phyloP scores from a whole-genome alignment of 2,797 vertebrate genomes.

The Clamator glandarius region DNA sequence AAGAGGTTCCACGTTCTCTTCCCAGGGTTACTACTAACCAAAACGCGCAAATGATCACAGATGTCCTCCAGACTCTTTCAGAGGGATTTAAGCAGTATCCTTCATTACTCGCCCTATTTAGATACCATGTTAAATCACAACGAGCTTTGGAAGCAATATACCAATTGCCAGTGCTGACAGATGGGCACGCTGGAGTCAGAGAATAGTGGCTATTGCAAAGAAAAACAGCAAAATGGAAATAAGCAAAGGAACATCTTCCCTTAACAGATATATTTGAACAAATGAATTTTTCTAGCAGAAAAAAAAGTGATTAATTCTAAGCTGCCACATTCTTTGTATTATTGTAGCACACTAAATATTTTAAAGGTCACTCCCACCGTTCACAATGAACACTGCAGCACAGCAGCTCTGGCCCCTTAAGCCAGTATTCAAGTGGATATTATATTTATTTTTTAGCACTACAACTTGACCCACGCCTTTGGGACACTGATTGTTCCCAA shows the following conservation, averaged over 20 bases:
- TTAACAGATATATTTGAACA: not conserved
- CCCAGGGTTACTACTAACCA: conserved; percentile 69
- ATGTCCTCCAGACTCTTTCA: conserved; percentile 80
- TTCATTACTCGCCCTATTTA: conserved; percentile 82
- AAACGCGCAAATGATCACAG: conserved; percentile 77
- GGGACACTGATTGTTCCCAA: not conserved
- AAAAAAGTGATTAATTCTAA: not conserved
- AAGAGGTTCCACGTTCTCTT: not conserved
- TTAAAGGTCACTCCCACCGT: not conserved
- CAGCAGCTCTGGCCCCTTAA: not conserved
- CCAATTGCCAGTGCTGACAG: conserved; percentile 39
- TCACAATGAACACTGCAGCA: not conserved
- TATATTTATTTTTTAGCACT: not conserved
- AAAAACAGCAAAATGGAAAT: not conserved
- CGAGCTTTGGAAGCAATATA: conserved; percentile 80
- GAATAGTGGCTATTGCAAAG: not conserved
- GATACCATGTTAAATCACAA: conserved; percentile 77
- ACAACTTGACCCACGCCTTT: not conserved
- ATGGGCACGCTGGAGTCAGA: conserved; percentile 18
- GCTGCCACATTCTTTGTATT: not conserved
- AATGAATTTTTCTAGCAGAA: not conserved
- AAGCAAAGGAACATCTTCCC: not conserved
- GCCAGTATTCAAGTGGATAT: not conserved
- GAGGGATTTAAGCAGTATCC: conserved; percentile 56
- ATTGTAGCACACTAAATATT: not conserved